These are phyloP conservation scores for Sturmia bella DNA, from an alignment of 2,888 invertebrate species.

Conservation along the genomic window DNA sequence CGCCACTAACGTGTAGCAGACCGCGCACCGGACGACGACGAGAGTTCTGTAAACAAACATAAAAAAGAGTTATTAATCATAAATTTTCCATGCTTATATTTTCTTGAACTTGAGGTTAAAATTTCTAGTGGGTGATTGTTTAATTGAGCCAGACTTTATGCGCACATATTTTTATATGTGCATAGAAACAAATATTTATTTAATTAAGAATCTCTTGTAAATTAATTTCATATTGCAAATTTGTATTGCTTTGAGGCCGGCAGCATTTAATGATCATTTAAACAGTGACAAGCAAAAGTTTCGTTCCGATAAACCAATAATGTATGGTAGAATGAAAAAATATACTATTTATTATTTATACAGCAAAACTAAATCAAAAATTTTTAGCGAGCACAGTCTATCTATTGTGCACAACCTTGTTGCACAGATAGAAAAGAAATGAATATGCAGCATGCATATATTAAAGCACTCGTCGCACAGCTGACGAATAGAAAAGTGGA, in stretches of 20 bases:
- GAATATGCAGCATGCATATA: too few relatives aligned
- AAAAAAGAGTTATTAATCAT: not conserved
- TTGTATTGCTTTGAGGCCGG: constrained; percentile 8
- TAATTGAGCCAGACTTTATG: constrained; percentile 43
- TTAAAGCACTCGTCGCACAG: too few relatives aligned
- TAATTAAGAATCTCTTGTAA: constrained; percentile 61
- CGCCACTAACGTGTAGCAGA: constrained; percentile 94
- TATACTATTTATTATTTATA: too few relatives aligned
- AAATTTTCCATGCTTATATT: not conserved
- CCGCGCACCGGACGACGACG: constrained; percentile 94
- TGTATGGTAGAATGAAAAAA: too few relatives aligned
- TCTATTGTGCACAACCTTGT: too few relatives aligned
- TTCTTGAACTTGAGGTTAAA: constrained; percentile 55
- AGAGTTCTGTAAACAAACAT: constrained; percentile 86
- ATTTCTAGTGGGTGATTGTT: constrained; percentile 49
- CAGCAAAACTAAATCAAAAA: too few relatives aligned
- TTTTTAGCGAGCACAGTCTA: too few relatives aligned
- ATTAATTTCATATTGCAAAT: constrained; percentile 50
- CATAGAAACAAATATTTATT: constrained; percentile 2
- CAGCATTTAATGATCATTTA: not conserved
- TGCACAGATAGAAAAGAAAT: too few relatives aligned
- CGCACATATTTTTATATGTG: not conserved
- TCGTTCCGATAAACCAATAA: too few relatives aligned
- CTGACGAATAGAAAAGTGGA: too few relatives aligned
- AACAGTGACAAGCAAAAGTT: constrained; percentile 24